Conservation (phyloP, 2,113 vertebrate species). For the Psophia crepitans region DNA sequence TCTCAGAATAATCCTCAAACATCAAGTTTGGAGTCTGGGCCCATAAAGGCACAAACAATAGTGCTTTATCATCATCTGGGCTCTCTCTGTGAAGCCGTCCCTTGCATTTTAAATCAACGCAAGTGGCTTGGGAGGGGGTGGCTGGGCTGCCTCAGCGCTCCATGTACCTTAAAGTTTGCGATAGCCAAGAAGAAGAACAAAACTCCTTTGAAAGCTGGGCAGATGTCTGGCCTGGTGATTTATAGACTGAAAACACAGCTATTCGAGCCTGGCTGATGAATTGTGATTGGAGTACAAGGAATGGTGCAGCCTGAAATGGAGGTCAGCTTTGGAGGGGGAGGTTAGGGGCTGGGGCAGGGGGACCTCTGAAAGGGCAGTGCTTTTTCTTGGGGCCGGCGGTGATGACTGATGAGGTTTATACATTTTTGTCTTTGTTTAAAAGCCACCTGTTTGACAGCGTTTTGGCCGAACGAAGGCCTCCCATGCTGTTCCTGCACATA, state of each 20-base stretch:
- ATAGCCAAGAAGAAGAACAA: constrained; percentile 57
- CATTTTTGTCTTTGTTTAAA: constrained; percentile 56
- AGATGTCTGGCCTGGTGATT: constrained; percentile 60
- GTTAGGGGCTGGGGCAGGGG: constrained; percentile 47
- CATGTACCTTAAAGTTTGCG: constrained; percentile 33
- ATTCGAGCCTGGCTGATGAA: constrained; percentile 58
- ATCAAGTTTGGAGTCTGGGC: background rate
- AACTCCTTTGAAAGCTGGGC: constrained; percentile 53
- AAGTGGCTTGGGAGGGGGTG: constrained; percentile 28
- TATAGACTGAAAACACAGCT: constrained; percentile 60
- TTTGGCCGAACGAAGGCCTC: constrained; percentile 15
- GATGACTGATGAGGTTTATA: constrained; percentile 63
- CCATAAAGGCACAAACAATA: constrained; percentile 19
- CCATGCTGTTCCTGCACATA: background rate
- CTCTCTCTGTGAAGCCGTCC: constrained; percentile 31
- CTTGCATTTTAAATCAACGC: constrained; percentile 45
- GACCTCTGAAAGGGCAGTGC: constrained; percentile 42
- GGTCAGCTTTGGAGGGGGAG: constrained; percentile 56
- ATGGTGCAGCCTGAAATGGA: constrained; percentile 51
- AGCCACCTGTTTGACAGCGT: constrained; percentile 37
- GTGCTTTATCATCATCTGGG: constrained; percentile 49
- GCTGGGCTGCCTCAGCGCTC: background rate
- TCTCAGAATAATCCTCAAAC: constrained; percentile 16
- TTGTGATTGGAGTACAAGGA: constrained; percentile 38
- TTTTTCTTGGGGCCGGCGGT: constrained; percentile 19